Base-by-base conservation (phyloP, 2,113 vertebrate species). In the Gymnogyps californianus region DNA sequence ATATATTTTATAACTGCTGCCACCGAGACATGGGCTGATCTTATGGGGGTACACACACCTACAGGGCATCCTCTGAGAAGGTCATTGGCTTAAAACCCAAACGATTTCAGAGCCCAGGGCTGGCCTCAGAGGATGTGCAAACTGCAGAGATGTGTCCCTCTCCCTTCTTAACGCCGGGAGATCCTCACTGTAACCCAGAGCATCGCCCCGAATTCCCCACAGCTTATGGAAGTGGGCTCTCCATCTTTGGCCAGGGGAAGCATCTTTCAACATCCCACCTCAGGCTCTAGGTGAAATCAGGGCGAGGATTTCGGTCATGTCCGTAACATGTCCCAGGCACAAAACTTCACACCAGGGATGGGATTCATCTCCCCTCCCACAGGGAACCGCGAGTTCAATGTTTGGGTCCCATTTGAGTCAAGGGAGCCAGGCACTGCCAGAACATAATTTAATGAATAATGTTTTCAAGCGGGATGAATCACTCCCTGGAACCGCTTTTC, bases 381-480 rank as follows among this genome's bases (percentile, higher is more conserved):
- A 4, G 6, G 34, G 54, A 87, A 22, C n/a, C 17, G 19, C 0
- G 1, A 12, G 44, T 19, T 70, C 52, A 6, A 0, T 16, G 58
- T 25, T 44, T 72, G 84, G 91, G 70, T 93, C 93, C 89, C 78
- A 24, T 59, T 64, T 47, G 65, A 83, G 89, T 31, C 14, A 24
- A 69, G 80, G 55, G 64, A 94, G 80, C 17, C 1, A 7, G 51
- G 86, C 67, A 17, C 26, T 5, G 34, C 57, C 83, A 84, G 89
- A 42, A 2, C 29, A 64, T 28, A 12, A 34, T 40, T 84, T 14
- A 36, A 65, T 72, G 87, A 90, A 86, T 49, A 80, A 86, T 15
- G 54, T 52, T 95, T 76, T 87, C 75, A 36, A 7, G 85, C 0
- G 2, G 82, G 67, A 95, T 97, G 93, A 94, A 94, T 96, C 96